Base-by-base conservation (phyloP, 2,888 invertebrate genomes). In the Uloborus plumipes region DNA sequence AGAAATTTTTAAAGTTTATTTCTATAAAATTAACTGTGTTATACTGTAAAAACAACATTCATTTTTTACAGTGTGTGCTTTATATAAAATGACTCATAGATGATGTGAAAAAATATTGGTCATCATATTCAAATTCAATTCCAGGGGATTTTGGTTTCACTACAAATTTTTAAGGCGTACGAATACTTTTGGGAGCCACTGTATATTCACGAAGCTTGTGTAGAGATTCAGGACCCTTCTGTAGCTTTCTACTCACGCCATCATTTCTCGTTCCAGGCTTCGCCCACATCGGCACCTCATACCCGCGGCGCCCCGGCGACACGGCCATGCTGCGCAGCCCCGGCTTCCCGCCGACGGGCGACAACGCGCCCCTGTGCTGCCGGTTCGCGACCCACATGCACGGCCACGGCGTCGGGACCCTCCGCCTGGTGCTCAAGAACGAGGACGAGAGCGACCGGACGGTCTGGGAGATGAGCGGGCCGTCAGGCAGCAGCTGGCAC, bases 331-430 rank as follows among this genome's bases (percentile, higher is more conserved):
- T 92, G 4, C 88, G 91, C 11, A 92, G 92, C 84, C 89, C 90
- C 18, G 89, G 89, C 73, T 90, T 91, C 62, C 89, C 90, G 2
- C 88, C 90, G 0, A 91, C 91, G 58, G 89, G 88, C 16, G 87
- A 88, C 18, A 89, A 90, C 85, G 88, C 87, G 14, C 90, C 91
- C 0, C 87, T 90, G 85, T 91, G 91, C 85, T 88, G 91, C 88
- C 88, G 90, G 79, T 91, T 91, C 86, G 91, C 91, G 90, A 91
- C 91, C 7, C 91, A 91, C 87, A 91, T 91, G 91, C 91, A 89
- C 80, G 91, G 91, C 7, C 90, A 91, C 62, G 91, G 91, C 6
- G 89, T 91, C 31, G 91, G 91, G 1, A 89, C 89, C 4, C 86
- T 91, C 50, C 89, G 89, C 26, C 88, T 91, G 4, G 88, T 90